Percentiles rank a stretch among this genome's conserved stretches.
Evolutionary conservation across 1,140 invertebrate genomes (phyloP).

Genomic region (Lanistes nyassanus): DNA sequence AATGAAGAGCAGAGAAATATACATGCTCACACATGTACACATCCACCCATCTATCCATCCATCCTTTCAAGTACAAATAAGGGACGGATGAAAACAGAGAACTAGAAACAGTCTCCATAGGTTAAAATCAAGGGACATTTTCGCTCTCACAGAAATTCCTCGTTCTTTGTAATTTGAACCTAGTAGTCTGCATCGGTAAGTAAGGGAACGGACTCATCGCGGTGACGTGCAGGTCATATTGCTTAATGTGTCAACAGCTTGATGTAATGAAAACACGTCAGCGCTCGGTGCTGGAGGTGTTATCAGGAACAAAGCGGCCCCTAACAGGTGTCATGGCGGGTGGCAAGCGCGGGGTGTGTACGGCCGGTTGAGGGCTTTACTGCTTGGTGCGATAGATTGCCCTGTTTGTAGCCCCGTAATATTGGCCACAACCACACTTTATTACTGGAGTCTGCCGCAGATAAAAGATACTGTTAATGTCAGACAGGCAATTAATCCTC

Average conservation of each 20-base stretch:
- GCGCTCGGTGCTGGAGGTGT: neutral
- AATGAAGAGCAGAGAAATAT: neutral
- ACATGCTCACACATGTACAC: neutral
- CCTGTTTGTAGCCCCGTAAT: slow-evolving; percentile 3
- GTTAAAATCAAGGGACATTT: too few relatives aligned
- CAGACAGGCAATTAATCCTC: slow-evolving; percentile 8
- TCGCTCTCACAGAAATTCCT: too few relatives aligned
- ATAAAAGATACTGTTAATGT: slow-evolving; percentile 8
- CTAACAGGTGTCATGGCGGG: slow-evolving; percentile 8
- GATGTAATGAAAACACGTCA: slow-evolving; percentile 10
- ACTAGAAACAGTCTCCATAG: too few relatives aligned
- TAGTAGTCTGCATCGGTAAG: too few relatives aligned
- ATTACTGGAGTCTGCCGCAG: slow-evolving; percentile 5
- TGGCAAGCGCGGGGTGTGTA: slow-evolving; percentile 3
- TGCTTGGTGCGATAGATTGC: neutral
- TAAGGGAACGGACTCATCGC: too few relatives aligned
- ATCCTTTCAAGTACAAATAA: neutral
- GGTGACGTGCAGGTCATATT: too few relatives aligned
- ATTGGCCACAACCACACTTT: slow-evolving; percentile 10
- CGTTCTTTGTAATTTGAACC: too few relatives aligned
- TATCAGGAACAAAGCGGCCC: slow-evolving; percentile 13
- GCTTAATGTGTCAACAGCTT: too few relatives aligned
- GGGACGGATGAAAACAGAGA: neutral
- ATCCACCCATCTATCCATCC: neutral
- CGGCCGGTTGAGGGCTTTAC: neutral